phyloP scores from a whole-genome alignment of 2,113 vertebrate genomes.

The Lonchura striata region DNA sequence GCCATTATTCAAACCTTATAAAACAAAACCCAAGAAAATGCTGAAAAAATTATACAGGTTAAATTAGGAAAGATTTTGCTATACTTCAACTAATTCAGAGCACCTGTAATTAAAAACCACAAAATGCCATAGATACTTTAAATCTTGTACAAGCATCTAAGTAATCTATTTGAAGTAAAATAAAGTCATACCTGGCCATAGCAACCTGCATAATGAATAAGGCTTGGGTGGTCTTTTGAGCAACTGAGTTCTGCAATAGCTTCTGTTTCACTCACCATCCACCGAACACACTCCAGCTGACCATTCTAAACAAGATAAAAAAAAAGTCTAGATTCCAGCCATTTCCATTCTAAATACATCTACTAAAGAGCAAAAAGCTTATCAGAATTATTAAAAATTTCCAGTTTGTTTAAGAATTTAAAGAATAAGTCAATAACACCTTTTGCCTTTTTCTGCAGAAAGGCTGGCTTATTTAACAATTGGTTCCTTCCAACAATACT shows the following conservation, averaged over 20 bases:
- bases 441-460: background rate
- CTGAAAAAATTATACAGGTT: background rate
- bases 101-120: background rate
- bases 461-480: background rate
- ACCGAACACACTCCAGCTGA: constrained; percentile 93
- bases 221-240: constrained; percentile 91
- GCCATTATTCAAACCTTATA: background rate
- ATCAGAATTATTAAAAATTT: background rate
- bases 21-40: background rate
- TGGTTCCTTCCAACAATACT: background rate
- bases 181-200: constrained; percentile 88
- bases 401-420: background rate
- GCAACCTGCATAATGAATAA: constrained; percentile 94
- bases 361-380: background rate
- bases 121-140: background rate
- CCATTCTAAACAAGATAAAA: constrained; percentile 81
- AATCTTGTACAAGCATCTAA: background rate
- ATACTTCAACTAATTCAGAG: background rate
- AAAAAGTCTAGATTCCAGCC: background rate
- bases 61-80: background rate
- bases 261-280: constrained; percentile 99
- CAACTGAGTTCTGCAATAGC: constrained; percentile 97
- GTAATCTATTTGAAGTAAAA: background rate
- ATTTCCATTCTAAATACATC: background rate
- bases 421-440: background rate